Conservation (phyloP, 1,140 invertebrate genomes). For the Pogonomyrmex barbatus region DNA sequence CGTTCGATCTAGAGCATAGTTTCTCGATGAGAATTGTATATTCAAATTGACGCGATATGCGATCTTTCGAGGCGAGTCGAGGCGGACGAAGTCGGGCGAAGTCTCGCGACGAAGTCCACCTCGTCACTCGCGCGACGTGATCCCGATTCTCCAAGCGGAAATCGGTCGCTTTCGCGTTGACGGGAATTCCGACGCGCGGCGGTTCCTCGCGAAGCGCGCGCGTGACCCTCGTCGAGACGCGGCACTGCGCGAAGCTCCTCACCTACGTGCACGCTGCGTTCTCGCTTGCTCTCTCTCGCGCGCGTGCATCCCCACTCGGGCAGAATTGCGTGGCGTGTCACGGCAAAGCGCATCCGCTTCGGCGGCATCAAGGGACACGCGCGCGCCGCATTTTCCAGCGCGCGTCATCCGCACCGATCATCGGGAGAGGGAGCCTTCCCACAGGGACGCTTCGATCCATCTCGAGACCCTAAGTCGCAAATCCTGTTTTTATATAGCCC, state of each 20-base stretch:
- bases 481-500: neutral
- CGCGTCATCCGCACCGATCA: neutral
- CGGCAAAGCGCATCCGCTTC: slow-evolving; percentile 26
- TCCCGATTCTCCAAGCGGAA: neutral
- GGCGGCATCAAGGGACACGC: slow-evolving; percentile 13
- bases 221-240: slow-evolving; percentile 50
- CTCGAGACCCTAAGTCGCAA: neutral
- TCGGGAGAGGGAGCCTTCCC: neutral
- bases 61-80: slow-evolving; percentile 16
- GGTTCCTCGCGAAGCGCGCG: neutral
- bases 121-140: neutral
- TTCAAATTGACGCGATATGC: slow-evolving; percentile 6
- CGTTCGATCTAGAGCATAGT: neutral
- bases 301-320: slow-evolving; percentile 65
- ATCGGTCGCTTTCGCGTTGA: neutral
- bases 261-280: slow-evolving; percentile 47
- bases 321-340: slow-evolving; percentile 67
- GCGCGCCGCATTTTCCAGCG: slow-evolving; percentile 45
- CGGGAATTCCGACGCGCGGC: neutral
- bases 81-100: neutral
- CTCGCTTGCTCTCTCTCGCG: neutral
- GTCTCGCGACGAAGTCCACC: neutral
- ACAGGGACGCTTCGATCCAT: neutral
- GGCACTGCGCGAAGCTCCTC: slow-evolving; percentile 64
- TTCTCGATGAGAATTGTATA: neutral